phyloP scores from a whole-genome alignment of 2,113 vertebrate species.

The Mormyrus iriodes region DNA sequence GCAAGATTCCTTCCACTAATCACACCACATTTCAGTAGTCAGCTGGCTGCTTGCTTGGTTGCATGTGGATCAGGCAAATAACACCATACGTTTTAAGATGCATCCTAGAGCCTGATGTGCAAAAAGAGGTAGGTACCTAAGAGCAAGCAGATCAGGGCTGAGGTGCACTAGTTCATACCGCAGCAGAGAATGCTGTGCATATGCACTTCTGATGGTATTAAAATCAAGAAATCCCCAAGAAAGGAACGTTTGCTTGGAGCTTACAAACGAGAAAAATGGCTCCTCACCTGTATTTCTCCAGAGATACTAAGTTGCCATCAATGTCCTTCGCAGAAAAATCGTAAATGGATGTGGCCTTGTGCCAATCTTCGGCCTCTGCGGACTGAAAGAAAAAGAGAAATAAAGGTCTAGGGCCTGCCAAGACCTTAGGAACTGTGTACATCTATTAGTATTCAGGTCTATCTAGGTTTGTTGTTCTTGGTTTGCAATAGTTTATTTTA shows the following conservation, averaged over 20 bases:
- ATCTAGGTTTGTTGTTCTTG: background rate
- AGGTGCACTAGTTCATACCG: background rate
- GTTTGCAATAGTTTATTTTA: background rate
- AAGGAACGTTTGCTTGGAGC: background rate
- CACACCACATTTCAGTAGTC: background rate
- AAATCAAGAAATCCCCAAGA: background rate
- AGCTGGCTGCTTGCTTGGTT: background rate
- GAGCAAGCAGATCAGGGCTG: background rate
- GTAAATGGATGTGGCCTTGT: constrained; percentile 72
- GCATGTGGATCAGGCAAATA: background rate
- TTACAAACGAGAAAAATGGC: background rate
- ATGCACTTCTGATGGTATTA: background rate
- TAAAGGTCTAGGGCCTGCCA: background rate
- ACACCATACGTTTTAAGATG: background rate
- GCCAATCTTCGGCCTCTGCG: constrained; percentile 71
- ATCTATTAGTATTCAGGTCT: background rate
- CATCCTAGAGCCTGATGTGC: no score
- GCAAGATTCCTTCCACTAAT: background rate
- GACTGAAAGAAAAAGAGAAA: constrained; percentile 55
- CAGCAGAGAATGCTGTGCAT: no score
- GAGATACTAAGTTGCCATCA: constrained; percentile 71
- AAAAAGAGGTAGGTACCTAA: background rate
- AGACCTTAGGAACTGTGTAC: background rate
- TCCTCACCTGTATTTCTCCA: constrained; percentile 82
- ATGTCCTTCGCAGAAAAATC: constrained; percentile 84